These are phyloP conservation scores for Siniperca chuatsi DNA, from an alignment of 2,113 vertebrate genomes.

Conservation along the genomic window DNA sequence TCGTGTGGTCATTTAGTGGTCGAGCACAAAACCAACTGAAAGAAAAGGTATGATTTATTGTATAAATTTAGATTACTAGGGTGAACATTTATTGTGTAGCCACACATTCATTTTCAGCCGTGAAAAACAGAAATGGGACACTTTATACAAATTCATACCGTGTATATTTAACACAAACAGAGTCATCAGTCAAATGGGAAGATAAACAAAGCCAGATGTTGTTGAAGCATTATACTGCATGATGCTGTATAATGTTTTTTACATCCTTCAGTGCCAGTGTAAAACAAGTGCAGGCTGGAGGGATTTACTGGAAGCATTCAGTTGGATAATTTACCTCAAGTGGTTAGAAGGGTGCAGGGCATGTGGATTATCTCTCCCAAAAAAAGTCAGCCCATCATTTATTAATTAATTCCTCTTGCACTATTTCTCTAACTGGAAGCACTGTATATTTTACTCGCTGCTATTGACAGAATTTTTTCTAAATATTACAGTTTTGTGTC, in stretches of 20 bases:
- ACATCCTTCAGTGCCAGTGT: slow-evolving; percentile 3
- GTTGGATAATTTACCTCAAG: slow-evolving; percentile 2
- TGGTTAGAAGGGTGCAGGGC: background rate
- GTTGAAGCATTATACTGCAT: slow-evolving; percentile 9
- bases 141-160: background rate
- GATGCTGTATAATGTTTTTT: slow-evolving; percentile 5
- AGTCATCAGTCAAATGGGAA: slow-evolving; percentile 29
- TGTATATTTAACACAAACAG: slow-evolving; percentile 24
- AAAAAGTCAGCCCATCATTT: slow-evolving; percentile 26
- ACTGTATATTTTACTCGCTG: background rate
- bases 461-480: background rate
- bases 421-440: background rate
- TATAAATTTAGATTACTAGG: background rate
- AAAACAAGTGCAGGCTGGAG: slow-evolving; percentile 11
- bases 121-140: background rate
- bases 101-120: slow-evolving; percentile 1
- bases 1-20: slow-evolving; percentile 42
- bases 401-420: background rate
- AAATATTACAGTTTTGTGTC: slow-evolving; percentile 18
- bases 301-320: slow-evolving; percentile 29
- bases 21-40: background rate
- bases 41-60: background rate
- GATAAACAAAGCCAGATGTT: slow-evolving; percentile 51
- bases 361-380: slow-evolving; percentile 27
- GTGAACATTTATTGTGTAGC: slow-evolving; percentile 22